Evolutionary conservation across 2,797 vertebrate genomes (phyloP).

Genomic region (Epinephelus coioides): DNA sequence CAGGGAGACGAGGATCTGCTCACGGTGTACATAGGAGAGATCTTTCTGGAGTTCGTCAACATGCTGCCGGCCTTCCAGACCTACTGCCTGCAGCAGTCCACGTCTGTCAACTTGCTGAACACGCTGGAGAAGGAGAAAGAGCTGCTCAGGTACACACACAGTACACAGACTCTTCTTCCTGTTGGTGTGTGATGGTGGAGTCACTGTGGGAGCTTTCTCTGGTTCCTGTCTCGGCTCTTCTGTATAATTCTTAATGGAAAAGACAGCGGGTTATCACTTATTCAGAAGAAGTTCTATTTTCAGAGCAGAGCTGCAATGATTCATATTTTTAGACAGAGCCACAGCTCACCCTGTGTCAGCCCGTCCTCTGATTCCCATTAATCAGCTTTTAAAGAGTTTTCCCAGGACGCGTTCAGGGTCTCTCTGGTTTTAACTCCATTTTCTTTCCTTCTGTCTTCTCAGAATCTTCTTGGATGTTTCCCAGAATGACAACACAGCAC

Average conservation of each 20-base stretch:
- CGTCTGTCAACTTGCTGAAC: conserved; percentile 93
- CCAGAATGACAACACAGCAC: conserved; percentile 94
- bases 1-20: conserved; percentile 93
- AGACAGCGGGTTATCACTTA: conserved; percentile 75
- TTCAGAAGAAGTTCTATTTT: conserved; percentile 78
- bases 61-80: conserved; percentile 97
- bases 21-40: conserved; percentile 92
- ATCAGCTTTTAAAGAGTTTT: conserved; percentile 43
- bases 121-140: conserved; percentile 95
- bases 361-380: conserved; percentile 45
- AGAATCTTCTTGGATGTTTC: conserved; percentile 96
- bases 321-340: conserved; percentile 70
- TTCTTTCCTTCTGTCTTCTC: conserved; percentile 39
- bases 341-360: conserved; percentile 41
- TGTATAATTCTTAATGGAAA: conserved; percentile 70
- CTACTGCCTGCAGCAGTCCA: conserved; percentile 95
- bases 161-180: not conserved
- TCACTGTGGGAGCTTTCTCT: conserved; percentile 50
- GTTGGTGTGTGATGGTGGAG: conserved; percentile 24
- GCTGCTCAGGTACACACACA: conserved; percentile 88
- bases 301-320: conserved; percentile 63
- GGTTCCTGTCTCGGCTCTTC: conserved; percentile 54
- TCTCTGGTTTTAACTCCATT: not conserved
- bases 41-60: conserved; percentile 95
- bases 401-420: not conserved